Evolutionary conservation across 2,113 vertebrate species (phyloP).

Genomic region (Centropus bengalensis): DNA sequence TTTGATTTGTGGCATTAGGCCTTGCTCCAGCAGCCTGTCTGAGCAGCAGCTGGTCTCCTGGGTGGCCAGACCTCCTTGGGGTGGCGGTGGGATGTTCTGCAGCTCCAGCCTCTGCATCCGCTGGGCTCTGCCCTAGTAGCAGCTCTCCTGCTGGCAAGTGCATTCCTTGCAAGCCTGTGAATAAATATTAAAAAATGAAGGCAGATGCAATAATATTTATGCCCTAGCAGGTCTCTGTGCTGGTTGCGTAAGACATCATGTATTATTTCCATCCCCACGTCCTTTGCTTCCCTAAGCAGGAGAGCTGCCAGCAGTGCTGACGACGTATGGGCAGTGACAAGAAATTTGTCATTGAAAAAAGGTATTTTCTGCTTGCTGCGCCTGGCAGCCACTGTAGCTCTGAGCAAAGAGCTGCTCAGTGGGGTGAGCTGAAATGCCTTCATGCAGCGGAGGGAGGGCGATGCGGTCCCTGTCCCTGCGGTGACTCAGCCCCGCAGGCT

Average conservation of each 20-base stretch:
- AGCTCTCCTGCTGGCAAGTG: background rate
- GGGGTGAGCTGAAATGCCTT: background rate
- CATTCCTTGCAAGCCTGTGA: background rate
- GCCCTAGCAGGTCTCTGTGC: background rate
- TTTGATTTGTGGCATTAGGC: background rate
- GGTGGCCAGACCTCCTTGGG: background rate
- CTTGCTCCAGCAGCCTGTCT: background rate
- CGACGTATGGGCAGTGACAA: background rate
- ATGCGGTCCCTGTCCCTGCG: background rate
- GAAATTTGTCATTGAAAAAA: background rate
- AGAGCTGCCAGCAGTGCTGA: background rate
- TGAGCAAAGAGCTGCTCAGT: background rate
- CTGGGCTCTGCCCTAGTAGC: background rate
- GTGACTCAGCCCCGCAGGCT: slow-evolving; percentile 2
- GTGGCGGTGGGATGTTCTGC: background rate
- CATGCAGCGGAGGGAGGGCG: background rate
- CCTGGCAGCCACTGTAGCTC: background rate
- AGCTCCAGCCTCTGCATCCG: rapidly evolving
- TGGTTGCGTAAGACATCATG: background rate
- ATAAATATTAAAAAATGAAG: background rate
- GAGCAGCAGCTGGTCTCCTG: background rate
- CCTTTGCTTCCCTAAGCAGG: background rate
- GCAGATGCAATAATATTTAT: background rate
- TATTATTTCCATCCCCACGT: background rate
- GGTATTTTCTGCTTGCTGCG: background rate